phyloP scores from a whole-genome alignment of 2,113 vertebrate species.

The Brevimyrus niger region DNA sequence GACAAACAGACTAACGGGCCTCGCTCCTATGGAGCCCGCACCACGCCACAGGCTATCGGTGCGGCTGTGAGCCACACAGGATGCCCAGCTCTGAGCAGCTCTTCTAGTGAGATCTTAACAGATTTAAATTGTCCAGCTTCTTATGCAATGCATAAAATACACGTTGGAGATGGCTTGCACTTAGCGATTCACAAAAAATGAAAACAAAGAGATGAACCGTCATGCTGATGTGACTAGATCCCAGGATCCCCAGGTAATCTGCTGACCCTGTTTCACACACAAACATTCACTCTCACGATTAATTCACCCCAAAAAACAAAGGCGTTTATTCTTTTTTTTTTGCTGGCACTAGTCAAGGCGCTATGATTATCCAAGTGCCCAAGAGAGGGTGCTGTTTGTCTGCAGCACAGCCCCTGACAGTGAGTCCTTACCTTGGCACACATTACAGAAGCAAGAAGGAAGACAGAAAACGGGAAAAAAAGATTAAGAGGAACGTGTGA shows the following conservation, averaged over 20 bases:
- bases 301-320: neutral
- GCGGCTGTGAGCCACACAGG: neutral
- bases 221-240: neutral
- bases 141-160: neutral
- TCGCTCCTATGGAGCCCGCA: neutral
- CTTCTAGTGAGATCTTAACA: neutral
- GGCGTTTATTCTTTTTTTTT: neutral
- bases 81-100: neutral
- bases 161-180: neutral
- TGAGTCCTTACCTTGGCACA: conserved; percentile 66
- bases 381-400: conserved; percentile 11
- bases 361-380: neutral
- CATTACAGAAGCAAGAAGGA: conserved; percentile 60
- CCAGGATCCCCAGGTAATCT: neutral
- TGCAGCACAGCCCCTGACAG: conserved; percentile 8
- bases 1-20: neutral
- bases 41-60: neutral
- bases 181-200: neutral
- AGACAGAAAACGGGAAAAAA: conserved; percentile 52
- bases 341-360: neutral
- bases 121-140: neutral
- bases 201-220: neutral
- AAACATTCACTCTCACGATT: neutral
- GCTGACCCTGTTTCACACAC: neutral
- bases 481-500: conserved; percentile 34